phyloP scores from a whole-genome alignment of 35 echinoderm and acorn worm species.

The Anneissia japonica region DNA sequence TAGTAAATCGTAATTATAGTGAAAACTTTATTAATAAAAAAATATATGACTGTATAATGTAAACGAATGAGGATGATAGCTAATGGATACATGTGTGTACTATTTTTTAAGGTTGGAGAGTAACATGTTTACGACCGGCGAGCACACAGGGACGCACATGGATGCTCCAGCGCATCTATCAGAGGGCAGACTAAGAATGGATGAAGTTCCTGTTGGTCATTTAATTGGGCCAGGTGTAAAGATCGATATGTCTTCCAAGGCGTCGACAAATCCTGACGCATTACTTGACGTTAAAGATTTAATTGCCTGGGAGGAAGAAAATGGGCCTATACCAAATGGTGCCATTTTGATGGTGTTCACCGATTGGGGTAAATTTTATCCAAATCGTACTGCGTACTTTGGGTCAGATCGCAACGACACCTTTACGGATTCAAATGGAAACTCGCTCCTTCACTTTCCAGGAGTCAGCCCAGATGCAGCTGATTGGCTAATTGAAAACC shows the following conservation, averaged over 20 bases:
- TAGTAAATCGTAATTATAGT: no score
- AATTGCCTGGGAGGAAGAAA: constrained; percentile 14
- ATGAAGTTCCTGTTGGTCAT: constrained; percentile 6
- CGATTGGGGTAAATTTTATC: constrained; percentile 28
- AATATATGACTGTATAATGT: no score
- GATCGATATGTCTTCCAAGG: constrained; percentile 22
- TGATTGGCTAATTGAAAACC: constrained; percentile 16
- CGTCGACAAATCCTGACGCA: background rate
- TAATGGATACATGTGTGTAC: no score
- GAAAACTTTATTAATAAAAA: no score
- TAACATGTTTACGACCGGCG: background rate
- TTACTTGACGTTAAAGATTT: constrained; percentile 10
- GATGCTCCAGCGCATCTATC: constrained; percentile 24
- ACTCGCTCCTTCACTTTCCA: constrained; percentile 14
- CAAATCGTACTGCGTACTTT: constrained; percentile 1
- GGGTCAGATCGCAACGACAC: constrained; percentile 10
- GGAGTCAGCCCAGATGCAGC: constrained; percentile 13
- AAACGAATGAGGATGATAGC: no score
- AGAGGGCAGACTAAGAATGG: background rate
- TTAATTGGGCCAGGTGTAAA: constrained; percentile 8
- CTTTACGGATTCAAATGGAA: background rate
- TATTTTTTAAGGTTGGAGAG: background rate
- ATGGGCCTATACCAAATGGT: constrained; percentile 11
- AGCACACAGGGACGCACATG: constrained; percentile 31
- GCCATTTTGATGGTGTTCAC: constrained; percentile 12